Evolutionary conservation across 2,113 vertebrate genomes (phyloP).

Genomic region (Eulacestoma nigropectus): DNA sequence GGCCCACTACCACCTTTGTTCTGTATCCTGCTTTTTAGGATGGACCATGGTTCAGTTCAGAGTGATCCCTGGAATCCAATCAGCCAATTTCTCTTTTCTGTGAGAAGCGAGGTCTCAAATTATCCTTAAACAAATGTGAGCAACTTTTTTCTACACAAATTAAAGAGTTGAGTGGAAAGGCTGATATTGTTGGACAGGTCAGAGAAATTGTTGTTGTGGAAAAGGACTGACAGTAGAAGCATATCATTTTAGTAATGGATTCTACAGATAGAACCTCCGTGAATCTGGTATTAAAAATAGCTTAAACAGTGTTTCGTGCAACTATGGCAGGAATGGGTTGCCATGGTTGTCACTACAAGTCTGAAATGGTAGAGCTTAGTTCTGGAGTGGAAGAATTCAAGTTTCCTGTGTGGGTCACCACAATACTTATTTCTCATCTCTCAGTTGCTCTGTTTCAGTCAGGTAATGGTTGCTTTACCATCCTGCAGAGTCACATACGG

Average conservation of each 20-base stretch:
- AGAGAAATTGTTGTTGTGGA: not conserved
- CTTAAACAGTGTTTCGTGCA: not conserved
- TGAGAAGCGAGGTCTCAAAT: not conserved
- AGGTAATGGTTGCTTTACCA: not conserved
- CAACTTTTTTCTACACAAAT: not conserved
- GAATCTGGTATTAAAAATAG: not conserved
- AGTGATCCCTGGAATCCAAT: not conserved
- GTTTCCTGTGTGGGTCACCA: not conserved
- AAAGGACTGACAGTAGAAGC: not conserved
- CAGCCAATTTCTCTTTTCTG: not conserved
- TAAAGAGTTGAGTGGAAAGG: not conserved
- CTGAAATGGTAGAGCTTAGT: not conserved
- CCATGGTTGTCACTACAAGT: not conserved
- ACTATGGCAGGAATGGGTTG: not conserved
- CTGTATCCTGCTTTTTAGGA: not conserved
- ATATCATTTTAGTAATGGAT: not conserved
- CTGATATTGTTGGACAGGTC: not conserved
- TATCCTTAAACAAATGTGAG: not conserved
- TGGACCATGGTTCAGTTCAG: not conserved
- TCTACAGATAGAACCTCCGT: not conserved
- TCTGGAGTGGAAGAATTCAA: not conserved
- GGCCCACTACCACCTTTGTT: not conserved
- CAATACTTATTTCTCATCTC: not conserved
- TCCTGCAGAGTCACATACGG: not conserved
- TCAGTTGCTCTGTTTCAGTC: not conserved